These are phyloP conservation scores for Cheirogaleus medius DNA, from an alignment of 2,113 vertebrate genomes.

Conservation along the genomic window DNA sequence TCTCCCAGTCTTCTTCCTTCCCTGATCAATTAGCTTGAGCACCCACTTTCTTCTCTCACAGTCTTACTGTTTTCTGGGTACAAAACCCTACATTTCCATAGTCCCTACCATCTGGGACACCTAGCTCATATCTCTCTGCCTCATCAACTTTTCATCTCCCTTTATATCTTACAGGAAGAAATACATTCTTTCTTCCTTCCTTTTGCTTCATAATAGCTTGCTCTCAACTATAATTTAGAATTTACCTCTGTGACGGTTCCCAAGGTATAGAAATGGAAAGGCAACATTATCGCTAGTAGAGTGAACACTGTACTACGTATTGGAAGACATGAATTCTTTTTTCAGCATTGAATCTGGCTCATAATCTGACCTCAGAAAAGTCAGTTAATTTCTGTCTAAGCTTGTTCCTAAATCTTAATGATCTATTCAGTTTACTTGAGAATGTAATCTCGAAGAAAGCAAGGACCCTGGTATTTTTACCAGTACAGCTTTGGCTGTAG, in stretches of 20 bases:
- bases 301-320: background rate
- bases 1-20: background rate
- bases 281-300: background rate
- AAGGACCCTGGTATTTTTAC: background rate
- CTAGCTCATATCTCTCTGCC: background rate
- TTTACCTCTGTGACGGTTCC: background rate
- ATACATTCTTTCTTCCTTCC: background rate
- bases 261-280: background rate
- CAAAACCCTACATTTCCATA: background rate
- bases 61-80: background rate
- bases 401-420: conserved; percentile 20
- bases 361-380: conserved; percentile 18
- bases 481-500: background rate
- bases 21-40: background rate
- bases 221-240: background rate
- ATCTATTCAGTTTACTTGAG: background rate
- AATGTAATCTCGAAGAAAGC: background rate
- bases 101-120: background rate
- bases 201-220: background rate
- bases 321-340: conserved; percentile 4
- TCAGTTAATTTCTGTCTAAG: background rate
- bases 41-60: background rate
- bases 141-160: conserved; percentile 26
- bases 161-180: background rate
- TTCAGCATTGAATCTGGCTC: background rate